These are phyloP conservation scores for Antheraea mylitta DNA, from an alignment of 1,140 invertebrate species.

Conservation along the genomic window DNA sequence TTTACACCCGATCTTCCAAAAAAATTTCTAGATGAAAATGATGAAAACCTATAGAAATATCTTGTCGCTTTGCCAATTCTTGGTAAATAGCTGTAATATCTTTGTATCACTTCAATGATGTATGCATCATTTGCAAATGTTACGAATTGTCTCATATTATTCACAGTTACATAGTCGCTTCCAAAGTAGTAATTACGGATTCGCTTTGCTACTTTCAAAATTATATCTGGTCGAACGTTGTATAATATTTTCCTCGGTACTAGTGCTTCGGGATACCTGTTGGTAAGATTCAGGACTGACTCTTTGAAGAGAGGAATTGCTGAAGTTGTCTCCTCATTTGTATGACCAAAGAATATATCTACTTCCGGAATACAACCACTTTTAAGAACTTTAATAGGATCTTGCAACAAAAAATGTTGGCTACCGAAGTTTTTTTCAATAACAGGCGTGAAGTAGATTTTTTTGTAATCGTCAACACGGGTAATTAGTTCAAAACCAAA, in stretches of 20 bases:
- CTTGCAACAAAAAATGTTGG: slow-evolving; percentile 55
- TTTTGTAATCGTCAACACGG: slow-evolving; percentile 30
- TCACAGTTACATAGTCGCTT: slow-evolving; percentile 36
- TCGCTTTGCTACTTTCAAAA: slow-evolving; percentile 45
- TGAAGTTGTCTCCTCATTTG: slow-evolving; percentile 72
- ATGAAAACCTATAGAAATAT: slow-evolving; percentile 43
- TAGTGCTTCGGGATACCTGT: slow-evolving; percentile 40
- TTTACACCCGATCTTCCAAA: slow-evolving; percentile 25
- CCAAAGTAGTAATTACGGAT: slow-evolving; percentile 74
- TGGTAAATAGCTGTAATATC: slow-evolving; percentile 47
- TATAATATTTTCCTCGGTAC: slow-evolving; percentile 41
- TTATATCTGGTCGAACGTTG: slow-evolving; percentile 28
- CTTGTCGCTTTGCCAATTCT: slow-evolving; percentile 23
- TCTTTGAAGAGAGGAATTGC: slow-evolving; percentile 32
- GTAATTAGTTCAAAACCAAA: slow-evolving; percentile 31
- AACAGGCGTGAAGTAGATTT: slow-evolving; percentile 51
- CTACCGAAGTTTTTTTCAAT: slow-evolving; percentile 64
- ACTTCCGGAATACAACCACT: slow-evolving; percentile 74
- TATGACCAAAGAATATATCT: slow-evolving; percentile 81
- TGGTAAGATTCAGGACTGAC: slow-evolving; percentile 34
- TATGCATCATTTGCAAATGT: slow-evolving; percentile 50
- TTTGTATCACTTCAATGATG: slow-evolving; percentile 62
- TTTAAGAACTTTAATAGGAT: slow-evolving; percentile 45
- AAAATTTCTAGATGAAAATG: slow-evolving; percentile 37
- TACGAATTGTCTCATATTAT: slow-evolving; percentile 46